Conservation (phyloP, 2,888 invertebrate genomes). For the Diarsia brunnea region DNA sequence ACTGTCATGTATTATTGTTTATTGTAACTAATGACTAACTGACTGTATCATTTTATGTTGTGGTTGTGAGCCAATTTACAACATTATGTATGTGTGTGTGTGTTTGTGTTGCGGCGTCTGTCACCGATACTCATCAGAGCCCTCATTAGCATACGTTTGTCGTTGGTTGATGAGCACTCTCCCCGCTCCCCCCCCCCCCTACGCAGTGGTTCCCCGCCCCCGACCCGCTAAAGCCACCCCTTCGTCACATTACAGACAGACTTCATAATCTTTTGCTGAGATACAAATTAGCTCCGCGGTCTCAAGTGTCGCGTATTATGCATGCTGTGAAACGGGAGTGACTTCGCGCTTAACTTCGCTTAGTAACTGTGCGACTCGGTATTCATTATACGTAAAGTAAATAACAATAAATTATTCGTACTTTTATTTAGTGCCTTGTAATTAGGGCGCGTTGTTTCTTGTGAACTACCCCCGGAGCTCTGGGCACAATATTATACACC, state of each 20-base stretch:
- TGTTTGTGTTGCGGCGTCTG: conserved; percentile 28
- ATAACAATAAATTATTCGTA: conserved; percentile 20
- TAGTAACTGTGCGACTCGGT: conserved; percentile 5
- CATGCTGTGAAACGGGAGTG: neutral
- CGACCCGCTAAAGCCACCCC: neutral
- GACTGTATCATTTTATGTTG: neutral
- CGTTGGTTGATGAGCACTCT: conserved; percentile 50
- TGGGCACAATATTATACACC: neutral
- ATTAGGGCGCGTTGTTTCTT: conserved; percentile 6
- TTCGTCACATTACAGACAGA: conserved; percentile 24
- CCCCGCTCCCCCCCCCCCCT: neutral
- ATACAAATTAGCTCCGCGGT: conserved; percentile 30
- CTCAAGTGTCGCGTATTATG: conserved; percentile 1
- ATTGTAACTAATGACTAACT: neutral
- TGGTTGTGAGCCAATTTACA: neutral
- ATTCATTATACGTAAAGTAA: conserved; percentile 17
- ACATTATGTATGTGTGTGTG: conserved; percentile 10
- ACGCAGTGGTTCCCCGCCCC: neutral
- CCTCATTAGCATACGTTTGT: conserved; percentile 59
- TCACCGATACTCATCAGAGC: conserved; percentile 46
- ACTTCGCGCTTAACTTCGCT: neutral
- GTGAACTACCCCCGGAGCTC: conserved; percentile 11
- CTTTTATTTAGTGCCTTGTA: conserved; percentile 18
- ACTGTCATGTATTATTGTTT: neutral
- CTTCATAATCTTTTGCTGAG: conserved; percentile 42